Conservation (phyloP, 1,140 invertebrate genomes). For the Periplaneta americana region DNA sequence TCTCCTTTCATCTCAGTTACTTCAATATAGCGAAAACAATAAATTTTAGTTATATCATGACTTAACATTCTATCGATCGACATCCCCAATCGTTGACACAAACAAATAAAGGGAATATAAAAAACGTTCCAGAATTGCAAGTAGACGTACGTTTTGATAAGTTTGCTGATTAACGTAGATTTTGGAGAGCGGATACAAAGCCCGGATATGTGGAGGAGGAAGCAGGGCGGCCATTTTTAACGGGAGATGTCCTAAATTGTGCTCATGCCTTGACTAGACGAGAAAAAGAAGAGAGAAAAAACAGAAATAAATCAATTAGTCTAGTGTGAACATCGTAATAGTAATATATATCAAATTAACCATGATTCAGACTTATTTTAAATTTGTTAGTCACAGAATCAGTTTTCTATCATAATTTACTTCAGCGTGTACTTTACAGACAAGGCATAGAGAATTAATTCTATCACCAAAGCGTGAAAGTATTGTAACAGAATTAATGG, state of each 20-base stretch:
- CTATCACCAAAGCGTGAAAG: not conserved
- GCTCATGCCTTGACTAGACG: not conserved
- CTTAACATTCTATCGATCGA: not conserved
- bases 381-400: no score
- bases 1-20: no score
- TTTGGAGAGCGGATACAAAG: not conserved
- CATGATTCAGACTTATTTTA: no score
- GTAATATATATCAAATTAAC: no score
- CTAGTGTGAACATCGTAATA: not conserved
- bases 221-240: not conserved
- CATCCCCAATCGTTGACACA: not conserved
- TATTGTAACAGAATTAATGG: not conserved
- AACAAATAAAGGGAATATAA: no score
- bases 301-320: not conserved
- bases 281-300: not conserved
- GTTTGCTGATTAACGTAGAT: not conserved
- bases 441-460: not conserved
- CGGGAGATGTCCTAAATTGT: not conserved
- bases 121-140: not conserved
- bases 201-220: not conserved
- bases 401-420: not conserved
- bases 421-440: not conserved
- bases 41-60: no score
- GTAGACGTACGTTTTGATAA: not conserved
- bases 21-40: no score